phyloP scores from a whole-genome alignment of 2,797 vertebrate species.

The Pygocentrus nattereri region DNA sequence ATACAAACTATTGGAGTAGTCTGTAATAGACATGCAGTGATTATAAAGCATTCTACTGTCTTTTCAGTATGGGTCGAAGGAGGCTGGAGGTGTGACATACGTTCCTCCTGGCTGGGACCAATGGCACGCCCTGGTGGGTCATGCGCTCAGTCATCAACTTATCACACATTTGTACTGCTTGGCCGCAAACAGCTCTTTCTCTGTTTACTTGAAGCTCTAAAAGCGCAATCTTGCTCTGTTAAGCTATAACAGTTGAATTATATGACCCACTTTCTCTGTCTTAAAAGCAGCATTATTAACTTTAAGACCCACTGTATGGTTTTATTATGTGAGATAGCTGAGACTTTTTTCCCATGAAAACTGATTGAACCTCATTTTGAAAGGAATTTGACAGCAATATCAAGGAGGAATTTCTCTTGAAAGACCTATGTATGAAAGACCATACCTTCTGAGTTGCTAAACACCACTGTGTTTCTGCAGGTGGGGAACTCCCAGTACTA shows the following conservation, averaged over 20 bases:
- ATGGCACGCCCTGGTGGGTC: slow-evolving; percentile 80
- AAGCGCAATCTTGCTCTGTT: not conserved
- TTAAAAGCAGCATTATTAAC: not conserved
- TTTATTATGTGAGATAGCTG: not conserved
- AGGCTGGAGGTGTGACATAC: slow-evolving; percentile 68
- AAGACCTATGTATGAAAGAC: too few relatives aligned
- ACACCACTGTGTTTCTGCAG: slow-evolving; percentile 57
- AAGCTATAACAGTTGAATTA: not conserved
- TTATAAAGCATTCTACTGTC: not conserved
- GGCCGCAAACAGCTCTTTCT: not conserved
- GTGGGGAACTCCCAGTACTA: slow-evolving; percentile 84
- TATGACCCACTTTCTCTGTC: not conserved
- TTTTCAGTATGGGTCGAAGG: slow-evolving; percentile 77
- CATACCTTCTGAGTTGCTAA: too few relatives aligned
- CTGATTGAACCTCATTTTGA: not conserved
- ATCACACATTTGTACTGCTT: not conserved
- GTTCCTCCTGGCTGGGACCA: slow-evolving; percentile 83
- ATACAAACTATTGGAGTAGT: too few relatives aligned
- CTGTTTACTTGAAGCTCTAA: not conserved
- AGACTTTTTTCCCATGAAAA: not conserved
- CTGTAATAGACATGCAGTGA: not conserved
- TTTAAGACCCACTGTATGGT: not conserved
- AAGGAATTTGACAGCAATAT: not conserved
- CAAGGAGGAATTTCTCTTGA: not conserved
- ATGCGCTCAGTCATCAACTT: slow-evolving; percentile 48